Evolutionary conservation across 2,888 invertebrate species (phyloP), one percentile per base, ranked within the genome.

Genomic region (Ecdyonurus torrentis): DNA sequence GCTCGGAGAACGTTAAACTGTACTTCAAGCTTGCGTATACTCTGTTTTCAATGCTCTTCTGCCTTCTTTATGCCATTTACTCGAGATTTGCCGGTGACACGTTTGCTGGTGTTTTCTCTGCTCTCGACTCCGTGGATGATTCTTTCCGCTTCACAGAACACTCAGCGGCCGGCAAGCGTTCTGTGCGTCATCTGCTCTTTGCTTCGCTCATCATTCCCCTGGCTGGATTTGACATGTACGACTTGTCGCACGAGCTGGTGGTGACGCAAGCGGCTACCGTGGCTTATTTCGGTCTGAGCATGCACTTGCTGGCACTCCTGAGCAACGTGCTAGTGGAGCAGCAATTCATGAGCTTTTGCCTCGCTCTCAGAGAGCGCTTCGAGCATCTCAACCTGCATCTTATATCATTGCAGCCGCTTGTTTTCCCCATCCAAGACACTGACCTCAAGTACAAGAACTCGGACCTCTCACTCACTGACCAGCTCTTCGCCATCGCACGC

Each of bases 21-120:
- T 55, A 55, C 22, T 55, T 55, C 55, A 55, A 55, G 22, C 55
- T 55, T 7, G 55, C 55, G 7, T 55, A 55, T n/a, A 55, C 55
- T 20, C 55, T 55, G 15, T 55, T 18, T n/a, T 10, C 55, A 7
- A 5, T 55, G 10, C 55, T 55, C 20, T 55, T 55, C 22, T 55
- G 55, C 55, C 22, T 55, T 7, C 7, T 55, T 7, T 55, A 55
- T 22, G 55, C 55, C 5, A 7, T 55, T n/a, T 55, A 10, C 22
- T 55, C 55, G 7, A 5, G 55, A 10, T 20, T 55, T n/a, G 5
- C 55, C n/a, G 22, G 55, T 20, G 20, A 55, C 19, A 20, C 55
- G 55, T 55, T 55, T n/a, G 55, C 19, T n/a, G 22, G 7, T 5
- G 22, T 55, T 18, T 55, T 55, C 22, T 20, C 55, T 20, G n/a